Evolutionary conservation across 2,797 vertebrate genomes (phyloP).

Genomic region (Clarias platycephalus): DNA sequence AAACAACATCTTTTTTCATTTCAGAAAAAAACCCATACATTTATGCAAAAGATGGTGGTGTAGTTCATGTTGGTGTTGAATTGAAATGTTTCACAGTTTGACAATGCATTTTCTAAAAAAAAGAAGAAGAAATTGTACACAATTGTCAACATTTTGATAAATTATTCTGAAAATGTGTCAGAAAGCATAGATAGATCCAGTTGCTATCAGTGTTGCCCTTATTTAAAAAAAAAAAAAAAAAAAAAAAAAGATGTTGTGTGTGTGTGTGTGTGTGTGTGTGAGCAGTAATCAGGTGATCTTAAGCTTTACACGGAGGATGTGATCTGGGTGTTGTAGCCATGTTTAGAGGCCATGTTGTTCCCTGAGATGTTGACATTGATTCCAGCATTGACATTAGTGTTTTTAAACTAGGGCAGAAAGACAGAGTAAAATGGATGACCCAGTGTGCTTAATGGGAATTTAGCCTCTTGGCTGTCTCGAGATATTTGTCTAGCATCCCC

Average conservation of each 20-base stretch:
- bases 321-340: not conserved
- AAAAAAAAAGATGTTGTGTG: not conserved
- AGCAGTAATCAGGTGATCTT: not conserved
- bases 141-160: not conserved
- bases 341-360: not conserved
- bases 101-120: not conserved
- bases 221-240: not conserved
- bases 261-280: not conserved
- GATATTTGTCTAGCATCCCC: not conserved
- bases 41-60: not conserved
- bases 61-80: not conserved
- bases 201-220: not conserved
- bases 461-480: not conserved
- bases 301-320: not conserved
- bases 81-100: not conserved
- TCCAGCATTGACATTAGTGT: constrained; percentile 1
- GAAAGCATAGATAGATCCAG: not conserved
- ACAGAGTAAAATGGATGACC: not conserved
- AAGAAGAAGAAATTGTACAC: not conserved
- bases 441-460: not conserved
- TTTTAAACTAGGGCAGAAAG: not conserved
- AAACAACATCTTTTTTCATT: no score
- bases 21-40: no score
- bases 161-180: not conserved
- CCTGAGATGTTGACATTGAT: not conserved